phyloP scores from a whole-genome alignment of 2,113 vertebrate genomes.

The Origma solitaria region DNA sequence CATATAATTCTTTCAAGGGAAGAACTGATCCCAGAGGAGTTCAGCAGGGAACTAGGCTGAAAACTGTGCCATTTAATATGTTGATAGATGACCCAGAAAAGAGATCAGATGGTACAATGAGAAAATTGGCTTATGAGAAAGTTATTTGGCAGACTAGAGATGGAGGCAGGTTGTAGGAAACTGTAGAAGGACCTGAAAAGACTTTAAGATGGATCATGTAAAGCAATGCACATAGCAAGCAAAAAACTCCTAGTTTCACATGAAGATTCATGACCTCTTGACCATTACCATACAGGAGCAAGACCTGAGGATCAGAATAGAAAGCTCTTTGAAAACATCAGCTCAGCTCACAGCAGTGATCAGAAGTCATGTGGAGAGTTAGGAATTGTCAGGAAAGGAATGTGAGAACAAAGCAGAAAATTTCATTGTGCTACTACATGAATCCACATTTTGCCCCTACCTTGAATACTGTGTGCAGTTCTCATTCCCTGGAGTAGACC shows the following conservation, averaged over 20 bases:
- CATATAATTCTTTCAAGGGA: not conserved
- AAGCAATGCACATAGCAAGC: not conserved
- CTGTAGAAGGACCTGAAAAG: not conserved
- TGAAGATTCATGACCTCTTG: not conserved
- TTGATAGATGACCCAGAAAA: not conserved
- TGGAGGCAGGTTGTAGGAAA: not conserved
- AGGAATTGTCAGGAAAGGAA: not conserved
- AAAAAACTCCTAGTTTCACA: not conserved
- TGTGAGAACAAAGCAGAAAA: not conserved
- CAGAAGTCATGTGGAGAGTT: not conserved
- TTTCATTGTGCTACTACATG: not conserved
- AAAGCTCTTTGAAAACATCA: not conserved
- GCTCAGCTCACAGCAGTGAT: not conserved
- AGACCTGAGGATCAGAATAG: not conserved
- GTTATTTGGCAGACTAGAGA: not conserved
- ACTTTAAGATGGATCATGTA: not conserved
- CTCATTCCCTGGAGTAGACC: not conserved
- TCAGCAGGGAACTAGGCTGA: not conserved
- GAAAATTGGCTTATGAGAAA: not conserved
- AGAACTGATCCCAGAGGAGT: not conserved
- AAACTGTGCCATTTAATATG: not conserved
- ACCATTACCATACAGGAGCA: not conserved
- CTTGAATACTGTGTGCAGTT: not conserved
- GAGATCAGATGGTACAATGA: not conserved
- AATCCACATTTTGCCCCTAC: not conserved